Evolutionary conservation across 2,797 vertebrate genomes (phyloP).

Genomic region (Pipistrellus pipistrellus): DNA sequence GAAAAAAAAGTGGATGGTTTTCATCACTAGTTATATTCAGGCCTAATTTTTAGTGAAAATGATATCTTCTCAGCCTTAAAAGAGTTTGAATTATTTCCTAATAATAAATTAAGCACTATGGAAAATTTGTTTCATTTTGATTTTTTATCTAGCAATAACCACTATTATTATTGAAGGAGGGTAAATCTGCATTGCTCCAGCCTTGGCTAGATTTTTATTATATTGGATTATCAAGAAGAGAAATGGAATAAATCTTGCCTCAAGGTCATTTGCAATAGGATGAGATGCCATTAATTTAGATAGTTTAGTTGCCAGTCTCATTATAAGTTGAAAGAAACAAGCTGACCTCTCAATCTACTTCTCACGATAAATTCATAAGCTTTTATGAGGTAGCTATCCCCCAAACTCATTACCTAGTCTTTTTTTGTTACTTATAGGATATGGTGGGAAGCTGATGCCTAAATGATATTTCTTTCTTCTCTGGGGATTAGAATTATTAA

Average conservation of each 20-base stretch:
- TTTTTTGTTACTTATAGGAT: conserved; percentile 69
- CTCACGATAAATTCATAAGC: conserved; percentile 77
- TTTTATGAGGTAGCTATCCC: conserved; percentile 73
- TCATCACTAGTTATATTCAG: neutral
- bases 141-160: conserved; percentile 58
- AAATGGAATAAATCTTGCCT: conserved; percentile 75
- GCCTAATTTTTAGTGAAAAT: conserved; percentile 52
- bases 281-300: conserved; percentile 80
- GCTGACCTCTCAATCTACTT: conserved; percentile 73
- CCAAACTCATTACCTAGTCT: conserved; percentile 70
- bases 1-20: neutral
- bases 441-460: conserved; percentile 16
- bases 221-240: conserved; percentile 77
- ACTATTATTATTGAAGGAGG: conserved; percentile 63
- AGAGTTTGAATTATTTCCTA: conserved; percentile 65
- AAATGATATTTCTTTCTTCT: conserved; percentile 66
- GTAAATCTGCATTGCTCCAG: conserved; percentile 67
- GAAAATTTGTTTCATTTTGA: conserved; percentile 71
- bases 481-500: conserved; percentile 15
- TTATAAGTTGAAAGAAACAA: conserved; percentile 81
- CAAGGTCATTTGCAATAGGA: conserved; percentile 81
- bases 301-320: conserved; percentile 76
- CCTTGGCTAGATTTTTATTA: conserved; percentile 72
- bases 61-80: conserved; percentile 39
- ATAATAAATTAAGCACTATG: conserved; percentile 56